Percentiles rank a stretch among this genome's conserved stretches.
Evolutionary conservation across 1,140 invertebrate genomes (phyloP).

Genomic region (Charaxes varanes): DNA sequence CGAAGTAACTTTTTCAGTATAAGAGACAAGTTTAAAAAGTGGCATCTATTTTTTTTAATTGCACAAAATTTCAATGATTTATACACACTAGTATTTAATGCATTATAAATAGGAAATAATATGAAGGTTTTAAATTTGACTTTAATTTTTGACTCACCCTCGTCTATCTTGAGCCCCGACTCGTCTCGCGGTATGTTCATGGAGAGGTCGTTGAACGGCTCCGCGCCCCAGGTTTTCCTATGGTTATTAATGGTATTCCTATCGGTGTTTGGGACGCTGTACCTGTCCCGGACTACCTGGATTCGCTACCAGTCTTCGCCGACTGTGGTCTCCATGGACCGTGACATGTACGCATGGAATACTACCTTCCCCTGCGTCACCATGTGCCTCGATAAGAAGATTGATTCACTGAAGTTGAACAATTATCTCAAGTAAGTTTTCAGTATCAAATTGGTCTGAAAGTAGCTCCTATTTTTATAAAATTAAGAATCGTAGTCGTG

Average conservation of each 20-base stretch:
- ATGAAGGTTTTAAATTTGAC: neutral
- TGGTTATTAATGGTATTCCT: conserved; percentile 51
- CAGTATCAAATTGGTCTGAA: no score
- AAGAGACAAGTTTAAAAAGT: no score
- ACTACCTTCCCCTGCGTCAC: conserved; percentile 79
- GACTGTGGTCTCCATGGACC: conserved; percentile 83
- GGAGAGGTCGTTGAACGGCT: conserved; percentile 87
- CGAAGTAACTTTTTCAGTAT: no score
- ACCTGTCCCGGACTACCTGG: conserved; percentile 77
- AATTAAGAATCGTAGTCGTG: no score
- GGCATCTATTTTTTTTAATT: no score
- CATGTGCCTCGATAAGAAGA: conserved; percentile 70
- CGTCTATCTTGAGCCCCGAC: conserved; percentile 86
- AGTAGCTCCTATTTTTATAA: no score
- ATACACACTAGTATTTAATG: neutral
- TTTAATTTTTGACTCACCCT: conserved; percentile 70
- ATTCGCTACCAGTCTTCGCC: conserved; percentile 79
- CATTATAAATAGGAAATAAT: neutral
- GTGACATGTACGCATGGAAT: conserved; percentile 82
- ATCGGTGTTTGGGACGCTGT: conserved; percentile 53
- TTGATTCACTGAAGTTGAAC: conserved; percentile 69
- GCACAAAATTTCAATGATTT: neutral
- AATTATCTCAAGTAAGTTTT: conserved; percentile 64
- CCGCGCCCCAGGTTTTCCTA: conserved; percentile 83
- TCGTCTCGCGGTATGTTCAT: conserved; percentile 91